These are phyloP conservation scores for Muscicapa striata DNA, from an alignment of 2,797 vertebrate species.

Conservation along the genomic window DNA sequence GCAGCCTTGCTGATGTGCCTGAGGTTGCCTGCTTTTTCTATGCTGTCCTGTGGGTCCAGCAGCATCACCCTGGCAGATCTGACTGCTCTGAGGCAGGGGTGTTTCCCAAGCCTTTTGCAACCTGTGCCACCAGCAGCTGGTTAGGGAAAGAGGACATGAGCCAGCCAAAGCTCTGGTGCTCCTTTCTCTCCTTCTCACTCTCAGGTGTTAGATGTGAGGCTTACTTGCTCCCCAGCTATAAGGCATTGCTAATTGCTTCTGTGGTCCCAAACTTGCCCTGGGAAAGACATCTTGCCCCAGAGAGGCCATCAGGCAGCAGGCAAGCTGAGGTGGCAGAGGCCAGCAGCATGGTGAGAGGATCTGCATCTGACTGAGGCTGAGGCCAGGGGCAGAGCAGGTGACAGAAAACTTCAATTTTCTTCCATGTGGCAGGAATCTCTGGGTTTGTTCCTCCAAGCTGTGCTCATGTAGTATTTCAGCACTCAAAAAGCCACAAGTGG, in stretches of 20 bases:
- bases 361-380: neutral
- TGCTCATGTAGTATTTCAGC: neutral
- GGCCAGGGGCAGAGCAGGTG: neutral
- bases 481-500: neutral
- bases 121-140: fast-evolving
- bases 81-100: neutral
- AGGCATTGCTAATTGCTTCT: fast-evolving
- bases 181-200: neutral
- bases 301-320: fast-evolving
- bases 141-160: neutral
- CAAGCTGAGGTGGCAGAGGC: neutral
- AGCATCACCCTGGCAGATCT: neutral
- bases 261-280: neutral
- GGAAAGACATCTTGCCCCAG: neutral
- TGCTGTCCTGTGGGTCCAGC: neutral
- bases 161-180: fast-evolving
- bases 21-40: neutral
- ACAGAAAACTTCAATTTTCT: neutral
- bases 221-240: neutral
- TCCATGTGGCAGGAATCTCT: neutral
- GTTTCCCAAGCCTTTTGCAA: neutral
- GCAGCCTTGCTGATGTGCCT: neutral
- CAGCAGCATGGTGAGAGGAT: neutral
- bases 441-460: neutral
- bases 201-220: neutral